Conservation (phyloP, 2,113 vertebrate species). For the Pycnonotus jocosus region DNA sequence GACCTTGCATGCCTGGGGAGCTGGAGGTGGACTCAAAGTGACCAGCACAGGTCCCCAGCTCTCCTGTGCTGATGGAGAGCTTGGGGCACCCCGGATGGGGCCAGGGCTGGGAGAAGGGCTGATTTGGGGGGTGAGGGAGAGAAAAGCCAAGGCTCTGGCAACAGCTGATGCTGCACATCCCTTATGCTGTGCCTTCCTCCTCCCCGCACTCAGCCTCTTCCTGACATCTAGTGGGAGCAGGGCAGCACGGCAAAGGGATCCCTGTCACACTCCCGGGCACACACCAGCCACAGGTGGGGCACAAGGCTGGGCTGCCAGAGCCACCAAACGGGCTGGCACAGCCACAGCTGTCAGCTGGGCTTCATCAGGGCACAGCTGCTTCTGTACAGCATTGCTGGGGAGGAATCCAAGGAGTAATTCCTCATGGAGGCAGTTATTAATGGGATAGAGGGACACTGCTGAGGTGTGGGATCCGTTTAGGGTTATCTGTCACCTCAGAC, state of each 20-base stretch:
- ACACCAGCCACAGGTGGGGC: rapidly evolving
- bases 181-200: not conserved
- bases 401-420: not conserved
- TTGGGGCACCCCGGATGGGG: rapidly evolving
- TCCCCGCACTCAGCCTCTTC: constrained; percentile 4
- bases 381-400: not conserved
- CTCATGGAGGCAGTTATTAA: not conserved
- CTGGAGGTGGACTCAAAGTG: not conserved
- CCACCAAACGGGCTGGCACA: not conserved
- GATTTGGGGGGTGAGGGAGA: not conserved
- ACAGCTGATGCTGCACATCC: not conserved
- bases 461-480: not conserved
- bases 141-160: not conserved
- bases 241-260: not conserved
- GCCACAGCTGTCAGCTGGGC: not conserved
- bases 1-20: rapidly evolving
- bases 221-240: constrained; percentile 60
- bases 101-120: not conserved
- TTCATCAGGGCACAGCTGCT: not conserved
- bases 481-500: not conserved
- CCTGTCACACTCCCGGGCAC: rapidly evolving
- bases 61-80: not conserved
- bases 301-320: not conserved
- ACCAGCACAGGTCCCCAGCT: not conserved
- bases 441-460: not conserved